Base-by-base conservation (phyloP, 2,888 invertebrate species). In the Lithophane leautieri region DNA sequence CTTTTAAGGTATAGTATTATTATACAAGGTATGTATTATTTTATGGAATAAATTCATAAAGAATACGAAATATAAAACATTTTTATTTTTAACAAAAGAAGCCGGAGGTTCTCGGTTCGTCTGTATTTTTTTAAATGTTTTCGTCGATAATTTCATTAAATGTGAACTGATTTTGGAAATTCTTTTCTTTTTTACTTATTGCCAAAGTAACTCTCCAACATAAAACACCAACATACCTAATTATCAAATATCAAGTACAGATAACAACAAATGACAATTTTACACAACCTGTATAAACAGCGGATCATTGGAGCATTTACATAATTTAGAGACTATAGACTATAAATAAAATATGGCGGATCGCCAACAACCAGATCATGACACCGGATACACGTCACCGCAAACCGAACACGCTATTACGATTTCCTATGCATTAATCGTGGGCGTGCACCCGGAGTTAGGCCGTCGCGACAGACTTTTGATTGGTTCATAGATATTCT, bases 301-400 rank as follows among this genome's bases (percentile, higher is more conserved):
- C 60, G 52, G 19, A 44, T 70, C 61, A 79, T 63, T 80, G 56
- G 63, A 68, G 47, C 11, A 61, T 83, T 74, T 84, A 74, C 72
- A 84, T 81, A 81, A 84, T 84, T 83, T 78, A 78, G 80, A 73
- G 28, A 75, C 61, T 79, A 83, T 79, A 73, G 83, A 73, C 72
- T 42, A 61, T 81, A 83, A 81, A 83, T 84, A 81, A 81, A 81
- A 84, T 73, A 84, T 84, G 82, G 75, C 82, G 79, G 72, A 74
- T 75, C 69, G 25, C 79, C 79, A 70, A 73, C 80, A 70, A 76
- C 67, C 28, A 67, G 72, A 79, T 80, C 80, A 79, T 83, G 72
- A 60, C 76, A 73, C 70, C 72, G 80, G 76, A 83, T 60, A 52
- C 65, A 70, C 73, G 76, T 73, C 73, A 82, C 83, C 82, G 61